phyloP scores from a whole-genome alignment of 2,888 invertebrate species.

The Drosophila barbarae region DNA sequence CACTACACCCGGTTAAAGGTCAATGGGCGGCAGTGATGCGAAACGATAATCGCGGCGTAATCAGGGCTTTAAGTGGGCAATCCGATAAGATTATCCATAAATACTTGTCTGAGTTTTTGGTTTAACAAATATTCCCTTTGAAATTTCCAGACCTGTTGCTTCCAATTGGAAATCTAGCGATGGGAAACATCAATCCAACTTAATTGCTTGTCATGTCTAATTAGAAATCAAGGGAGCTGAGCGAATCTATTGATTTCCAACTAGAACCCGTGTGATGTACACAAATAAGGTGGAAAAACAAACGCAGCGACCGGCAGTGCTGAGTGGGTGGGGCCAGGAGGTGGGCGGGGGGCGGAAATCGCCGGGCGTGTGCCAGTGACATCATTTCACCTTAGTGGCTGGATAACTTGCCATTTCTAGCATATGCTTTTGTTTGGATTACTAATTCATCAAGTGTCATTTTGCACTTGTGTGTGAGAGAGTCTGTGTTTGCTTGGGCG shows the following conservation, averaged over 20 bases:
- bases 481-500: not conserved
- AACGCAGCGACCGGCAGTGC: slow-evolving; percentile 52
- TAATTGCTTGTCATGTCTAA: slow-evolving; percentile 23
- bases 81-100: slow-evolving; percentile 38
- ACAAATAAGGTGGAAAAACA: slow-evolving; percentile 39
- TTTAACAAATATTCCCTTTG: not conserved
- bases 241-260: slow-evolving; percentile 41
- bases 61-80: slow-evolving; percentile 26
- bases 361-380: slow-evolving; percentile 26
- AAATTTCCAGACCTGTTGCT: slow-evolving; percentile 22
- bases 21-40: slow-evolving; percentile 25
- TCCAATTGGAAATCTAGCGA: not conserved
- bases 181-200: not conserved
- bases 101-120: slow-evolving; percentile 12
- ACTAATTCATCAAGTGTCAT: slow-evolving; percentile 35
- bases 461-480: slow-evolving; percentile 10
- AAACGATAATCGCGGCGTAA: slow-evolving; percentile 31
- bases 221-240: slow-evolving; percentile 14
- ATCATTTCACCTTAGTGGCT: slow-evolving; percentile 21
- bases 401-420: slow-evolving; percentile 17
- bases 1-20: slow-evolving; percentile 5
- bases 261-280: slow-evolving; percentile 11
- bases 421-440: slow-evolving; percentile 27
- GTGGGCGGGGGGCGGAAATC: slow-evolving; percentile 33
- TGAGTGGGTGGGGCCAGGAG: not conserved